Conservation (phyloP, 2,888 invertebrate genomes). For the Heteromyza rotundicornis region DNA sequence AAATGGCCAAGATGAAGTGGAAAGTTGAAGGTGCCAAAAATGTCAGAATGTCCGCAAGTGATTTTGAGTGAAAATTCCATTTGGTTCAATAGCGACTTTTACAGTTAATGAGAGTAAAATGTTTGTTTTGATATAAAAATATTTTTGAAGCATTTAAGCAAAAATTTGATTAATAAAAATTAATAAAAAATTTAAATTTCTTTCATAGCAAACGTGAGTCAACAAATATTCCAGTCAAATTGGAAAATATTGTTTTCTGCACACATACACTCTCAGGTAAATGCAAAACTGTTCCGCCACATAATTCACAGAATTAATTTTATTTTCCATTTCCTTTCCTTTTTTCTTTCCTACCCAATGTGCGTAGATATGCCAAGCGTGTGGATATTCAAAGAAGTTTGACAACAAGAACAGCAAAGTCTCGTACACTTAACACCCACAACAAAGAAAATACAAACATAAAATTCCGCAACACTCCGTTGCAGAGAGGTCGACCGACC, state of each 20-base stretch:
- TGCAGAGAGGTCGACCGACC: too few species aligned
- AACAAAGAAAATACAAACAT: slow-evolving; percentile 2
- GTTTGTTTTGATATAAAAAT: too few species aligned
- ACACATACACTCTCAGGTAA: too few species aligned
- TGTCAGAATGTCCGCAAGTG: too few species aligned
- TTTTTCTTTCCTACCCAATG: neutral
- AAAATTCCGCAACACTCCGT: neutral
- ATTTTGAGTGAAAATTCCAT: too few species aligned
- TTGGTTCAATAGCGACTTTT: too few species aligned
- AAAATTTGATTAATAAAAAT: neutral
- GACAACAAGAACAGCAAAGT: neutral
- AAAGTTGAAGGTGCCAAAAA: neutral
- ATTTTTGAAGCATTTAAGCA: too few species aligned
- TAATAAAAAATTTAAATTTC: neutral
- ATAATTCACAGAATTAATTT: slow-evolving; percentile 13
- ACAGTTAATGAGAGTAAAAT: too few species aligned
- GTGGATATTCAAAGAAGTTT: neutral
- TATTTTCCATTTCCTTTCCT: too few species aligned
- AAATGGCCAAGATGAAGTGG: too few species aligned
- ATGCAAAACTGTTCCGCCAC: slow-evolving; percentile 12
- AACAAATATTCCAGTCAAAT: neutral
- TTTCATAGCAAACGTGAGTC: neutral
- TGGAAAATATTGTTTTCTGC: too few species aligned
- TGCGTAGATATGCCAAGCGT: slow-evolving; percentile 12
- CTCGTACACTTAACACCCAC: neutral